Evolutionary conservation across 2,888 invertebrate genomes (phyloP), one percentile per base, ranked within the genome.

Genomic region (Ellobium chinense): DNA sequence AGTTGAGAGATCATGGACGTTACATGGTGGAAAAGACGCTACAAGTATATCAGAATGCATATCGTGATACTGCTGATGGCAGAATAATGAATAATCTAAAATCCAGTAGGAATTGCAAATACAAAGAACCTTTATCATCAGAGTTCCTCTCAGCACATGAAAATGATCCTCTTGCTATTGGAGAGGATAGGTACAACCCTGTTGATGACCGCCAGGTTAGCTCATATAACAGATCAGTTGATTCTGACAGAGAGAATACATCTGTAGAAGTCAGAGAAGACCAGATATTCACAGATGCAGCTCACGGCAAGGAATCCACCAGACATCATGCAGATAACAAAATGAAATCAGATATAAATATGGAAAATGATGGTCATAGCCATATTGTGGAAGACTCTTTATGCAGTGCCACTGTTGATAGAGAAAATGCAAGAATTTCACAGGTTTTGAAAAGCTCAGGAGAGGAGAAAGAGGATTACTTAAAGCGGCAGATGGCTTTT

Each of bases 401-500:
- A 18, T 18, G 9, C 46, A 46, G 46, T 46, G 46, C 46, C 18
- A n/a, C n/a, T n/a, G n/a, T n/a, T n/a, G n/a, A n/a, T n/a, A n/a
- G n/a, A n/a, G n/a, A n/a, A n/a, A n/a, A n/a, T n/a, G n/a, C n/a
- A n/a, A n/a, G n/a, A n/a, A n/a, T n/a, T n/a, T 7, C 46, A 46
- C 46, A 7, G 18, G 46, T 46, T 7, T 7, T 12, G 18, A 46
- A 46, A 46, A n/a, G n/a, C n/a, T n/a, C n/a, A n/a, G 56, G 34
- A 21, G 62, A 36, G 21, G 69, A 54, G 27, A 62, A 70, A 46
- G 78, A 78, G 27, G 78, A 63, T 29, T 78, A 39, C 31, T 54
- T 80, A 1, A 68, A 74, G 60, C 34, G 80, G 24, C 80, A 80
- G 46, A 80, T 80, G 80, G 80, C 74, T 31, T 80, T 80, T 60